These are phyloP conservation scores for Mylabris sibirica DNA, from an alignment of 2,888 invertebrate genomes.

Conservation along the genomic window DNA sequence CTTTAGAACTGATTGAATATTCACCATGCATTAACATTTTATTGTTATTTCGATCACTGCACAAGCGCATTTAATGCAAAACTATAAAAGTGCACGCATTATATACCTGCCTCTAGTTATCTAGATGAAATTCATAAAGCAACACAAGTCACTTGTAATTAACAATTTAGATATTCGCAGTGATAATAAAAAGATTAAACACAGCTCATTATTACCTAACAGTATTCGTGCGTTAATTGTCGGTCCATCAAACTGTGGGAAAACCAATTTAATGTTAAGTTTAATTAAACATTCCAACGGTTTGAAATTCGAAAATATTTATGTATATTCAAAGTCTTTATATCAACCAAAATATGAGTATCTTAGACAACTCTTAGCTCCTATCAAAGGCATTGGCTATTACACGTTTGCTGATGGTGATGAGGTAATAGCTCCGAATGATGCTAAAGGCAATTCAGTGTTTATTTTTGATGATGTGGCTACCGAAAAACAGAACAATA, in stretches of 20 bases:
- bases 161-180: neutral
- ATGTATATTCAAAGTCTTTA: constrained; percentile 50
- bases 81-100: constrained; percentile 16
- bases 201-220: constrained; percentile 47
- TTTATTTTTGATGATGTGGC: constrained; percentile 57
- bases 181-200: constrained; percentile 27
- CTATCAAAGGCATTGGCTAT: constrained; percentile 42
- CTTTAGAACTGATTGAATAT: neutral
- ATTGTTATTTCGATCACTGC: neutral
- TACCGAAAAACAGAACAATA: constrained; percentile 49
- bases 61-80: neutral
- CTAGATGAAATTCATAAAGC: neutral
- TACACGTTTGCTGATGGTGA: constrained; percentile 38
- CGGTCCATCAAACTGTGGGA: constrained; percentile 55
- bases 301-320: constrained; percentile 54
- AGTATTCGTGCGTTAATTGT: constrained; percentile 46
- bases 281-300: constrained; percentile 51
- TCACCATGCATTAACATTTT: constrained; percentile 20
- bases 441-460: constrained; percentile 48
- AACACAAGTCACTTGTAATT: neutral
- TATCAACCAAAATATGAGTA: constrained; percentile 50
- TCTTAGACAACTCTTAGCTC: constrained; percentile 40
- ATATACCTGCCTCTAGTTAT: constrained; percentile 10
- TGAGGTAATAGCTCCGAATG: constrained; percentile 38
- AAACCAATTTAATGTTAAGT: constrained; percentile 52